phyloP scores from a whole-genome alignment of 2,113 vertebrate genomes.

The Peromyscus californicus region DNA sequence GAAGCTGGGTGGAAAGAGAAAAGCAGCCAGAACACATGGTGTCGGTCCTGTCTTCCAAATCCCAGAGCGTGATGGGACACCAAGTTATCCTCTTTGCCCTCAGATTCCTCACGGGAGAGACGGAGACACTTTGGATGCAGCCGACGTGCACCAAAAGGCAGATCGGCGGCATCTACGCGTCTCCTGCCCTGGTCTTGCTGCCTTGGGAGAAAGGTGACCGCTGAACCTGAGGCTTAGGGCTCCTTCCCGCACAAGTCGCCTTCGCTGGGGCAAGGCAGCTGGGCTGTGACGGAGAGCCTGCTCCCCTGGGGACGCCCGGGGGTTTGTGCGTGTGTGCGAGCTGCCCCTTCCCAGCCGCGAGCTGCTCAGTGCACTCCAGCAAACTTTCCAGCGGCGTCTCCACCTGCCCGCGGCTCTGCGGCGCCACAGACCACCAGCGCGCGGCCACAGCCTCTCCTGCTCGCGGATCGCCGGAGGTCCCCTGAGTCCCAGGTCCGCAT shows the following conservation, averaged over 20 bases:
- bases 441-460: background rate
- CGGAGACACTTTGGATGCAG: background rate
- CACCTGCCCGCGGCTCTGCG: background rate
- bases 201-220: background rate
- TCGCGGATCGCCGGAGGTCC: background rate
- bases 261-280: background rate
- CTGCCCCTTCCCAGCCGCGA: background rate
- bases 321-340: background rate
- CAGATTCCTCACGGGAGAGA: background rate
- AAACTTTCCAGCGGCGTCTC: constrained; percentile 69
- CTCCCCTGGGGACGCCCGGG: background rate
- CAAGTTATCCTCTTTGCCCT: background rate
- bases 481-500: background rate
- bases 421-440: background rate
- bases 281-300: background rate
- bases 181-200: background rate
- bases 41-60: background rate
- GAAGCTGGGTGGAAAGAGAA: background rate
- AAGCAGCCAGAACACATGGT: background rate
- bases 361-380: background rate
- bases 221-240: background rate
- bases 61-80: background rate
- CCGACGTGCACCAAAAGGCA: background rate
- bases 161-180: background rate
- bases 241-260: background rate